Evolutionary conservation across 2,113 vertebrate genomes (phyloP), one percentile per base, ranked within the genome.

Genomic region (Aegotheles bennettii): DNA sequence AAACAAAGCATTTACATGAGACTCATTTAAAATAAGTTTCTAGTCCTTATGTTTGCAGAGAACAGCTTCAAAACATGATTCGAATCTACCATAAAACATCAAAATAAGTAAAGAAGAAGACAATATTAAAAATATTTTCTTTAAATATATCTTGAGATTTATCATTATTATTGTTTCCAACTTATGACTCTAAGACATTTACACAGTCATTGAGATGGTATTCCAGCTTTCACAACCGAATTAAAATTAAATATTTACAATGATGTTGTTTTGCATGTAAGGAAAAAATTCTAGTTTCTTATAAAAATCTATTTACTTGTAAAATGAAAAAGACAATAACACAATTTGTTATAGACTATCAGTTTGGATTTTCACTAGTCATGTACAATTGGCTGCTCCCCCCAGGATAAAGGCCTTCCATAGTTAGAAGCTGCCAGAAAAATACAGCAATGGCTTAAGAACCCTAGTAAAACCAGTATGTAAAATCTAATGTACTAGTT

Each of bases 171-270:
- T 47, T 47, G 20, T 31, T 86, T 93, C 53, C 50, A 67, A 38
- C 45, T 87, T 88, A 42, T 77, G 78, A 90, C 70, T 93, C 59
- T 14, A 80, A 48, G 35, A 93, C 91, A 95, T 94, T 76, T 94
- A 60, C 74, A 89, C 87, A 89, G 65, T 50, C 70, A 77, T 67
- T 87, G 82, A 91, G 42, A 65, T 85, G 33, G 42, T 38, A 90
- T 91, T 88, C 53, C 75, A 67, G 69, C 9, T 79, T 87, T 89
- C 53, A 76, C 35, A n/a, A 67, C 28, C 87, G 48, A 91, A 95
- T 85, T 92, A 79, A 84, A 90, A 91, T 40, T n/a, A 80, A 83
- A 69, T 11, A 77, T 54, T 85, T 85, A 61, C 26, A 91, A 84
- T 53, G 11, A 36, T 5, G 17, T 12, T 91, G 43, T 71, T 94